These are phyloP conservation scores for Nannoperca obscura DNA, from an alignment of 2,797 vertebrate species.

Conservation along the genomic window DNA sequence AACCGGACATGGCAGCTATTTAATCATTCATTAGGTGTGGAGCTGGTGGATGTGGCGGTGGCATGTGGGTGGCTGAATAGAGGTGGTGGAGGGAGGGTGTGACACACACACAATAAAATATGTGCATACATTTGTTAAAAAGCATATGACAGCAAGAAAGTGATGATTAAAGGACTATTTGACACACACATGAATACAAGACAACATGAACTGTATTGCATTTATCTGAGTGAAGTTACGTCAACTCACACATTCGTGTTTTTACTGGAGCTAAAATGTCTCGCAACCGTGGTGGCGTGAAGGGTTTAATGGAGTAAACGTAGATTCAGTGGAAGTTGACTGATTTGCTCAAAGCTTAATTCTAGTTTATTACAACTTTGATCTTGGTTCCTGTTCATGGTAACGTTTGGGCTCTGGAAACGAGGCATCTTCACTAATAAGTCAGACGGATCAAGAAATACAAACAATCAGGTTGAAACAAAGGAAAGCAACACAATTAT, in stretches of 20 bases:
- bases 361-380: neutral
- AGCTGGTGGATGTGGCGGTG: constrained; percentile 15
- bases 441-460: neutral
- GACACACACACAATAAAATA: constrained; percentile 13
- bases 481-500: neutral
- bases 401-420: neutral
- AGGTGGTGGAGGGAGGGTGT: constrained; percentile 2
- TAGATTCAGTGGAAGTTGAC: neutral
- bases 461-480: neutral
- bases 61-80: constrained; percentile 49
- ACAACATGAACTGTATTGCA: neutral
- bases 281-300: too few relatives aligned
- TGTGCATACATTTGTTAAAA: constrained; percentile 12
- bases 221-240: neutral
- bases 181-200: neutral
- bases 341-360: neutral
- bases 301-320: too few relatives aligned
- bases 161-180: neutral
- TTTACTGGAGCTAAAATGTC: neutral
- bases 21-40: constrained; percentile 70
- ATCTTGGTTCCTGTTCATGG: neutral
- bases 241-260: neutral
- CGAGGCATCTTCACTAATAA: neutral
- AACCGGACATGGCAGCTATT: constrained; percentile 70
- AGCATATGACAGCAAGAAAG: constrained; percentile 2